Evolutionary conservation across 2,797 vertebrate genomes (phyloP).

Genomic region (Gobio occitaniae): DNA sequence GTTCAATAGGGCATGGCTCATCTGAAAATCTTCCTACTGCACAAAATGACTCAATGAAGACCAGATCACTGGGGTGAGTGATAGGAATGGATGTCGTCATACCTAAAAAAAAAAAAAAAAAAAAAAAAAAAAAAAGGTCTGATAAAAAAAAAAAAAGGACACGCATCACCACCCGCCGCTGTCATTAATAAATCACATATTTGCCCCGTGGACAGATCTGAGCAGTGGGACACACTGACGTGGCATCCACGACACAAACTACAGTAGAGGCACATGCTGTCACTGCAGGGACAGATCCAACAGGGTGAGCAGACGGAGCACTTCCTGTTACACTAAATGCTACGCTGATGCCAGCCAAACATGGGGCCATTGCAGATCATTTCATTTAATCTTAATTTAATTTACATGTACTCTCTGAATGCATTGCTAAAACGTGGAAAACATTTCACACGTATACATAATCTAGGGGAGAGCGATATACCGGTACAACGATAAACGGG

Average conservation of each 20-base stretch:
- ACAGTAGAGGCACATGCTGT: slow-evolving; percentile 46
- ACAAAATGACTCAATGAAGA: slow-evolving; percentile 16
- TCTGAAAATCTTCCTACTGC: neutral
- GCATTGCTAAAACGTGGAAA: neutral
- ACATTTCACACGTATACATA: neutral
- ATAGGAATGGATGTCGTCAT: slow-evolving; percentile 6
- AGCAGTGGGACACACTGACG: slow-evolving; percentile 23
- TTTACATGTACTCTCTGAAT: neutral
- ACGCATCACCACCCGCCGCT: neutral
- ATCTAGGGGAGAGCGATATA: neutral
- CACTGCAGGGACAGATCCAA: slow-evolving; percentile 49
- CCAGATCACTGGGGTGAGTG: neutral
- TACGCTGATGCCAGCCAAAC: neutral
- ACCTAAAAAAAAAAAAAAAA: slow-evolving; percentile 4
- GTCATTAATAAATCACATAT: neutral
- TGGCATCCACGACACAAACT: slow-evolving; percentile 20
- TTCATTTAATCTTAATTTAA: neutral
- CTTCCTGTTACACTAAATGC: slow-evolving; percentile 25
- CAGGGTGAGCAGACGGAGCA: slow-evolving; percentile 18
- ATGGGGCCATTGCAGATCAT: neutral
- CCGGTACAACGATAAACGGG: neutral
- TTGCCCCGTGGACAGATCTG: neutral
- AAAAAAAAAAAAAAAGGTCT: no score
- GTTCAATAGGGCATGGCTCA: neutral
- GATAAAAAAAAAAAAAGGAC: neutral